phyloP scores from a whole-genome alignment of 2,888 invertebrate genomes.

The Byasa hedistus region DNA sequence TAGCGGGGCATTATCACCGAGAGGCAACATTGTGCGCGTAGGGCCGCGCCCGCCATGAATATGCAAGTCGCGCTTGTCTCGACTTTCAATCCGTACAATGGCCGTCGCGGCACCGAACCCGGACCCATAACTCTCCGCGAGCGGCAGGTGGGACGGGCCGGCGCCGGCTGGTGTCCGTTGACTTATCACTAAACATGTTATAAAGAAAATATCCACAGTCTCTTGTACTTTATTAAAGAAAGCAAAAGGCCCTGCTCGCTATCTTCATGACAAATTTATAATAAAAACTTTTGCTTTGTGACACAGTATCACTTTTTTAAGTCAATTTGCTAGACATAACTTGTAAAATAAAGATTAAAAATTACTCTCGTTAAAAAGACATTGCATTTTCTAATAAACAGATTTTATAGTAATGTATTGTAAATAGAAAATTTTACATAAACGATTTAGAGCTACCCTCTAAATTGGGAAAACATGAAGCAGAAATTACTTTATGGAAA shows the following conservation, averaged over 20 bases:
- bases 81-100: slow-evolving; percentile 41
- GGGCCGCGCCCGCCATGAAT: slow-evolving; percentile 30
- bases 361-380: too few species aligned
- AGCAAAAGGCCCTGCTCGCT: background rate
- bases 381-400: too few species aligned
- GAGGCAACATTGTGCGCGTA: slow-evolving; percentile 24
- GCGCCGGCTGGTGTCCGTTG: slow-evolving; percentile 57
- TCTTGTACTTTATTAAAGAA: slow-evolving; percentile 10
- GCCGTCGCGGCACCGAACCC: slow-evolving; percentile 38
- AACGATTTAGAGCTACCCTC: background rate
- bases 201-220: slow-evolving; percentile 17
- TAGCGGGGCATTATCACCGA: slow-evolving; percentile 13
- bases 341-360: too few species aligned
- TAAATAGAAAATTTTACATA: background rate
- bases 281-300: background rate
- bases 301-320: background rate
- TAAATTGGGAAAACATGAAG: slow-evolving; percentile 1
- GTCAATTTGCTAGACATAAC: too few species aligned
- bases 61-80: slow-evolving; percentile 30
- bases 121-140: slow-evolving; percentile 59
- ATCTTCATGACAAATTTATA: background rate
- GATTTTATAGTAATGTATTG: too few species aligned
- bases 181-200: slow-evolving; percentile 32
- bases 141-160: slow-evolving; percentile 67
- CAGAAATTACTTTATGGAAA: slow-evolving; percentile 12